Percentiles rank a stretch among this genome's conserved stretches.
phyloP scores from a whole-genome alignment of 2,113 vertebrate species.

The Psilopogon haemacephalus region DNA sequence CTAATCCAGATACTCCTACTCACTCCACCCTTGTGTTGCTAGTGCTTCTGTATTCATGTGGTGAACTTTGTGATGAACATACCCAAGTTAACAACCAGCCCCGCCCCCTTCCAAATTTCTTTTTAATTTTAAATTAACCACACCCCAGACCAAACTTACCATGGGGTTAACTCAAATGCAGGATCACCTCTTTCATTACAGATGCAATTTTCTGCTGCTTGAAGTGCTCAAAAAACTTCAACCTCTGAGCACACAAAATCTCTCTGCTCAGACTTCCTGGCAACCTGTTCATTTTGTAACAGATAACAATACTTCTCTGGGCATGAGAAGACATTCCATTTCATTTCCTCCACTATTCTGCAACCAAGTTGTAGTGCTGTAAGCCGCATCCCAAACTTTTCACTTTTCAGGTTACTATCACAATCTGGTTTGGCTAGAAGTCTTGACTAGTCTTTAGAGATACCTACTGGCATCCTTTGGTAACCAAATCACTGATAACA shows the following conservation, averaged over 20 bases:
- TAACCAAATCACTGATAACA: not conserved
- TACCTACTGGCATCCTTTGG: not conserved
- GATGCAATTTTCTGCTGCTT: fast-evolving
- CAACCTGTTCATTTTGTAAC: not conserved
- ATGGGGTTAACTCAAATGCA: not conserved
- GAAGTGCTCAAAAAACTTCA: not conserved
- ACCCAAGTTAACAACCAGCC: not conserved
- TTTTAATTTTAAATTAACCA: not conserved
- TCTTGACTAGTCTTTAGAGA: not conserved
- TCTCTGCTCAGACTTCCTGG: not conserved
- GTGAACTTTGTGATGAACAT: not conserved
- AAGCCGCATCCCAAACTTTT: not conserved
- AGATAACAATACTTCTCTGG: not conserved
- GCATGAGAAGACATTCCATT: not conserved
- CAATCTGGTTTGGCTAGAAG: not conserved
- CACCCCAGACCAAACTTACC: not conserved
- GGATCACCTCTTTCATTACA: not conserved
- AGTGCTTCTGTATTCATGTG: not conserved
- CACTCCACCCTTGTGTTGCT: not conserved
- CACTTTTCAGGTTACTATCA: not conserved
- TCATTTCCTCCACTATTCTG: not conserved
- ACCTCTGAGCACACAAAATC: not conserved
- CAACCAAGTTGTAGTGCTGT: not conserved
- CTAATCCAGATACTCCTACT: not conserved
- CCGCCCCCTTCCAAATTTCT: no score